Conservation (phyloP, 2,888 invertebrate species). For the Nesidiocoris tenuis region DNA sequence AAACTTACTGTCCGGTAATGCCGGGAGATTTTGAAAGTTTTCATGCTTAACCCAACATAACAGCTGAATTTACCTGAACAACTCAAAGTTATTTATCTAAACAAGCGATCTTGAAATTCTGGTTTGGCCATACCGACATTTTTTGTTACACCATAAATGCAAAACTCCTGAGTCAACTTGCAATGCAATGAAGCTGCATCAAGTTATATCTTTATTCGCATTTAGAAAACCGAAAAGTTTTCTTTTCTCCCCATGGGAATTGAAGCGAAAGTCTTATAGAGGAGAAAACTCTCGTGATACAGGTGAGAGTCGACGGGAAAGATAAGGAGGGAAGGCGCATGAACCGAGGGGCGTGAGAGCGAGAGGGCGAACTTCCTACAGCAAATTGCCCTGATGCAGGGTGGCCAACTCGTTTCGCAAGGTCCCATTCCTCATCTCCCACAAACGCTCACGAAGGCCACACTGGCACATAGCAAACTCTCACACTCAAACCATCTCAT, state of each 20-base stretch:
- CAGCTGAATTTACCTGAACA: too few relatives aligned
- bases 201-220: constrained; percentile 23
- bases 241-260: not conserved
- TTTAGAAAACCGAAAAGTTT: constrained; percentile 23
- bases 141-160: too few relatives aligned
- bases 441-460: not conserved
- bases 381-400: constrained; percentile 36
- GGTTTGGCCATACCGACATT: too few relatives aligned
- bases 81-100: too few relatives aligned
- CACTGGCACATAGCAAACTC: too few relatives aligned
- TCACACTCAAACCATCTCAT: not conserved
- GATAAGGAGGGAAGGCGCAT: not conserved
- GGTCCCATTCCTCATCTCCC: constrained; percentile 34
- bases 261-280: constrained; percentile 24
- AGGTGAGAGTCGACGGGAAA: not conserved
- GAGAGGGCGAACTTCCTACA: constrained; percentile 15
- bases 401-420: constrained; percentile 22
- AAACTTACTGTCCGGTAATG: too few relatives aligned
- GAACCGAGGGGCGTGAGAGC: not conserved
- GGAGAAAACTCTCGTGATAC: constrained; percentile 27
- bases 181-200: constrained; percentile 4
- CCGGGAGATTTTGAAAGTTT: too few relatives aligned
- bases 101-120: too few relatives aligned
- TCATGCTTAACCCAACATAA: too few relatives aligned
- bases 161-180: too few relatives aligned